Evolutionary conservation across 2,113 vertebrate species (phyloP).

Genomic region (Prietella phreatophila): DNA sequence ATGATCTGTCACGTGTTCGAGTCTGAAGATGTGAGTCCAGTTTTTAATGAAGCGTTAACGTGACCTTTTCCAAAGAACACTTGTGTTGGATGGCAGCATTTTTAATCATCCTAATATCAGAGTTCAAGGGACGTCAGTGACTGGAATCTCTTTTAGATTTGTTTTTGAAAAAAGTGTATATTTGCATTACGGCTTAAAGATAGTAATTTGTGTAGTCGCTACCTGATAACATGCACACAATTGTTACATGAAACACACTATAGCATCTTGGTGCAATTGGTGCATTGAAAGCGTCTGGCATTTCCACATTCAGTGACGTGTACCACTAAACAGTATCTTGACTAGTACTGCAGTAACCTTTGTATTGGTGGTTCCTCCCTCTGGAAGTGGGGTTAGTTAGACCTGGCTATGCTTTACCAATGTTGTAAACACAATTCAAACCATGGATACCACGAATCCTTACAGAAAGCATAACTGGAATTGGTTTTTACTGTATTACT

Average conservation of each 20-base stretch:
- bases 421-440: background rate
- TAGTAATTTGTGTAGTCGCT: background rate
- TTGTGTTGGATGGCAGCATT: background rate
- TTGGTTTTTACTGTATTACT: background rate
- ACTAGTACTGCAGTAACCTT: slow-evolving; percentile 27
- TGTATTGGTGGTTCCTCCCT: slow-evolving; percentile 22
- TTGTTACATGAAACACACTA: too few species aligned
- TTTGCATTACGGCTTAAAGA: background rate
- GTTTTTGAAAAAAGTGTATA: background rate
- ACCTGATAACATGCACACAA: background rate
- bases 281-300: background rate
- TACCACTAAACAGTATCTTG: slow-evolving; percentile 9
- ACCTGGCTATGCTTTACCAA: background rate
- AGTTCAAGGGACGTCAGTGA: background rate
- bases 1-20: slow-evolving; percentile 99
- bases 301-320: background rate
- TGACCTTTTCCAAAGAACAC: background rate
- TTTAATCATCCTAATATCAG: background rate
- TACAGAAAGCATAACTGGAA: background rate
- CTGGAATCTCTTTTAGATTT: background rate
- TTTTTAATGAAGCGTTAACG: background rate
- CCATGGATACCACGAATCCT: background rate
- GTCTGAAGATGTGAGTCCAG: slow-evolving; percentile 91
- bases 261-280: background rate
- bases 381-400: too few species aligned